Percentiles rank a stretch among this genome's conserved stretches.
These are phyloP conservation scores for Erethizon dorsatum DNA, from an alignment of 2,797 vertebrate genomes.

Conservation along the genomic window DNA sequence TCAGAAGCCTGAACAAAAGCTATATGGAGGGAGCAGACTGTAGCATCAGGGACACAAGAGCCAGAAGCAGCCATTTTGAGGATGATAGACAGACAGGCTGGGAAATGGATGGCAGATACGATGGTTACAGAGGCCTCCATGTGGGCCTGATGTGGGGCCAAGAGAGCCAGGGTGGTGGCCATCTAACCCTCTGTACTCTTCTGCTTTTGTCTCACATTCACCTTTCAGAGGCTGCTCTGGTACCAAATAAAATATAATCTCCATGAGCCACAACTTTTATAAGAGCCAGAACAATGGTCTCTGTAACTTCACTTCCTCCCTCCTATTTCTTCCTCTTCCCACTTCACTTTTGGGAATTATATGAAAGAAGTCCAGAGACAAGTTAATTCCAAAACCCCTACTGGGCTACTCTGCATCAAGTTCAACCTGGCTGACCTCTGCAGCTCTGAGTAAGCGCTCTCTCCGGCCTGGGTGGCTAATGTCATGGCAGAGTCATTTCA, in stretches of 20 bases:
- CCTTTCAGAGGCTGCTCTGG: background rate
- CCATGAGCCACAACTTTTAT: background rate
- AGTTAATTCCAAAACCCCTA: background rate
- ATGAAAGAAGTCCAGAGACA: background rate
- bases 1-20: background rate
- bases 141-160: background rate
- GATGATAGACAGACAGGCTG: background rate
- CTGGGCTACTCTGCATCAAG: background rate
- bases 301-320: background rate
- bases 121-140: background rate
- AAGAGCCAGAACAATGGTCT: background rate
- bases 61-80: background rate
- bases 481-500: background rate
- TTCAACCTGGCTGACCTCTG: background rate
- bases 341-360: background rate
- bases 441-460: background rate
- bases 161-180: background rate
- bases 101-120: accelerated
- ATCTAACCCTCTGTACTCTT: no score
- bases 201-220: background rate
- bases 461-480: background rate
- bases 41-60: background rate
- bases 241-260: background rate
- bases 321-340: background rate
- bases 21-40: accelerated